Conservation (phyloP, 2,113 vertebrate genomes). For the Phaethornis superciliosus region DNA sequence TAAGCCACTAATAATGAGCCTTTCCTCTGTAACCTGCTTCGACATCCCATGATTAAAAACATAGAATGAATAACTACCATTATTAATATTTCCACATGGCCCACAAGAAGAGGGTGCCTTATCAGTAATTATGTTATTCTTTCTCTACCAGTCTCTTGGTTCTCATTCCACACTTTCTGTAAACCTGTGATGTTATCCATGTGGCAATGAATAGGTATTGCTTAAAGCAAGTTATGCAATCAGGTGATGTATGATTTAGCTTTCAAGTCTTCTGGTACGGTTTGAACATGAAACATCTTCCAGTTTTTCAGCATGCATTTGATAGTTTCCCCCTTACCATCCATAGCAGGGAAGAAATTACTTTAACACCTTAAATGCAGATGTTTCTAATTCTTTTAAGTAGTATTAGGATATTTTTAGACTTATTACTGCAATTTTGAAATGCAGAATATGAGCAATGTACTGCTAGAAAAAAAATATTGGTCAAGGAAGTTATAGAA, state of each 20-base stretch:
- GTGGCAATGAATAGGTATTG: background rate
- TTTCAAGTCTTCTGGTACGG: background rate
- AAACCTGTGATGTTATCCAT: background rate
- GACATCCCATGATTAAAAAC: background rate
- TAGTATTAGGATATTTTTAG: background rate
- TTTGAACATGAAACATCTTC: background rate
- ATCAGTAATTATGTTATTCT: background rate
- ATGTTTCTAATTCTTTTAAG: background rate
- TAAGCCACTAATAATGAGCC: background rate
- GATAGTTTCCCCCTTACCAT: background rate
- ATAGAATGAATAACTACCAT: background rate
- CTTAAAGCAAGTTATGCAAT: slow-evolving; percentile 1
- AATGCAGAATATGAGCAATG: background rate
- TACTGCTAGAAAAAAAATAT: background rate
- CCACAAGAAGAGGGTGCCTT: background rate
- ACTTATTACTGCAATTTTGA: background rate
- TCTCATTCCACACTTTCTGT: background rate
- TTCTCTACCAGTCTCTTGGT: background rate
- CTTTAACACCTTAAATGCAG: background rate
- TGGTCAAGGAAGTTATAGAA: background rate
- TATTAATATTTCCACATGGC: background rate
- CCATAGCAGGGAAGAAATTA: background rate
- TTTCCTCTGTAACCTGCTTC: background rate
- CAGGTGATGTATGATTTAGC: background rate
- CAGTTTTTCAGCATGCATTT: background rate